phyloP scores from a whole-genome alignment of 2,113 vertebrate genomes.

The Entomyzon cyanotis region DNA sequence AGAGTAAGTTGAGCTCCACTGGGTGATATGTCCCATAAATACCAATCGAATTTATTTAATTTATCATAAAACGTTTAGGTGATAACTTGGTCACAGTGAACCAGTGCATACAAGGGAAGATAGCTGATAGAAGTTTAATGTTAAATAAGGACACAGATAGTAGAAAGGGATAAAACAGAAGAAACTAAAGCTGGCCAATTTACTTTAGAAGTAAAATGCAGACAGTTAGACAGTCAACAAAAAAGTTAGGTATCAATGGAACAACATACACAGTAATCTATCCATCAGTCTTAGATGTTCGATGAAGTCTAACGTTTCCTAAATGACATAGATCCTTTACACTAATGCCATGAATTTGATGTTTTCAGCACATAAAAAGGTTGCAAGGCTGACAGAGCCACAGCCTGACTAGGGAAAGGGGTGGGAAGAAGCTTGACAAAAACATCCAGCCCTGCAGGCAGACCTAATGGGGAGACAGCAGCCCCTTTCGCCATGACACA shows the following conservation, averaged over 20 bases:
- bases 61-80: background rate
- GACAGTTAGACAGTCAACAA: background rate
- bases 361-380: background rate
- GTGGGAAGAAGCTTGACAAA: background rate
- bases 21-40: background rate
- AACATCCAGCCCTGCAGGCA: background rate
- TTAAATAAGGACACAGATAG: background rate
- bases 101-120: background rate
- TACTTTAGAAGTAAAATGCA: background rate
- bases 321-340: background rate
- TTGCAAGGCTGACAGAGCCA: background rate
- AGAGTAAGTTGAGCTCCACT: background rate
- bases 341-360: background rate
- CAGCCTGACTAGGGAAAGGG: background rate
- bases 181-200: background rate
- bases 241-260: background rate
- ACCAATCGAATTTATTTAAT: background rate
- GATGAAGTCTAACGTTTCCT: background rate
- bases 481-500: background rate
- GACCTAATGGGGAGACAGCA: background rate
- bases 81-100: background rate
- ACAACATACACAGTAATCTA: background rate
- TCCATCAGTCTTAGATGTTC: background rate
- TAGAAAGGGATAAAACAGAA: background rate
- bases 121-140: background rate